Evolutionary conservation across 92 coral and sea anemone species (phyloP).

Genomic region (Phenganax stokvisi): DNA sequence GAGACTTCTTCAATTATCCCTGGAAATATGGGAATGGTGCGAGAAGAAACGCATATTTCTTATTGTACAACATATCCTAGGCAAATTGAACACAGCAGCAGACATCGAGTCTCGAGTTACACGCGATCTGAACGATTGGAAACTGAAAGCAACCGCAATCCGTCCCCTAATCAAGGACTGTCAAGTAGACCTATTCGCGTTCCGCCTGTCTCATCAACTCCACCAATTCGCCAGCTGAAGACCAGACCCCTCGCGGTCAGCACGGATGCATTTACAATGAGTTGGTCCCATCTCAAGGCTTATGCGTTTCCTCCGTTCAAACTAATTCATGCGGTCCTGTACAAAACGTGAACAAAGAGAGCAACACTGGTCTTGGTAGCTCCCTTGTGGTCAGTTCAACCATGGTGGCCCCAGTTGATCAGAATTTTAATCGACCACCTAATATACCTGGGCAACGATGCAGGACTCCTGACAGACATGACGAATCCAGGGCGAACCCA

Average conservation of each 20-base stretch:
- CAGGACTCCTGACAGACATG: no score
- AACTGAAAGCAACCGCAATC: no score
- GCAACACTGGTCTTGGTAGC: no score
- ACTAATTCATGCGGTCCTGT: neutral
- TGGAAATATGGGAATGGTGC: neutral
- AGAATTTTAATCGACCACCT: no score
- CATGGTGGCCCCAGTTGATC: no score
- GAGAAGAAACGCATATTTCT: conserved; percentile 4
- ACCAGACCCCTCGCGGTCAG: neutral
- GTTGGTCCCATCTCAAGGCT: neutral
- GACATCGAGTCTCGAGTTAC: neutral
- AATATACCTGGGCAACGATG: no score
- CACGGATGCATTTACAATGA: no score
- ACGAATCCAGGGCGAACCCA: no score
- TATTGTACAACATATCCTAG: neutral
- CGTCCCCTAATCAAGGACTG: neutral
- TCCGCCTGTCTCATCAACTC: neutral
- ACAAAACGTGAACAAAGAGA: no score
- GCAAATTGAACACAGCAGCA: conserved; percentile 4
- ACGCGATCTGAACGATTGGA: no score
- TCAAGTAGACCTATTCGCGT: neutral
- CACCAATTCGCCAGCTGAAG: neutral
- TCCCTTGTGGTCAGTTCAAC: no score
- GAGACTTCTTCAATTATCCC: no score
- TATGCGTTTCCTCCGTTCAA: neutral